A percentile compares a stretch with the other conserved stretches of the same genome.
Evolutionary conservation across 2,888 invertebrate species (phyloP).

Genomic region (Chymomyza amoena): DNA sequence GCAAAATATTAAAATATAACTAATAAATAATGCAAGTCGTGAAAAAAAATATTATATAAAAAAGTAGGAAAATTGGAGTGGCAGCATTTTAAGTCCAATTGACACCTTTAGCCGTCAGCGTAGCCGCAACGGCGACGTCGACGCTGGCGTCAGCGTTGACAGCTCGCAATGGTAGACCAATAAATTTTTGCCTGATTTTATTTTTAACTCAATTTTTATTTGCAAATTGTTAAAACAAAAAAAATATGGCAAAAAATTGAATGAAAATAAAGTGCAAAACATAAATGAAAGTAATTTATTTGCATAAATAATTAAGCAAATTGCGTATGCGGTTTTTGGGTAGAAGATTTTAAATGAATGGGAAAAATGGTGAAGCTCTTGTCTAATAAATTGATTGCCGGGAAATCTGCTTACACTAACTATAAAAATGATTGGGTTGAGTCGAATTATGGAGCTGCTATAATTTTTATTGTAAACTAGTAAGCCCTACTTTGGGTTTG

Average conservation of each 20-base stretch:
- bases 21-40: slow-evolving; percentile 60
- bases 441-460: neutral
- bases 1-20: slow-evolving; percentile 54
- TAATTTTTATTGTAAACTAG: too few relatives aligned
- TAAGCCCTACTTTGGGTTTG: too few relatives aligned
- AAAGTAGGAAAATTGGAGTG: slow-evolving; percentile 13
- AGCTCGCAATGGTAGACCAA: neutral
- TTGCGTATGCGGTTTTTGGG: slow-evolving; percentile 13
- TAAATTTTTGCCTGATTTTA: neutral
- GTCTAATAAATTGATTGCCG: slow-evolving; percentile 47
- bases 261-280: slow-evolving; percentile 8
- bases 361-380: slow-evolving; percentile 6
- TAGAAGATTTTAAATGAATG: neutral
- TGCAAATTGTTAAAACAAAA: slow-evolving; percentile 1
- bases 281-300: slow-evolving; percentile 48
- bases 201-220: neutral
- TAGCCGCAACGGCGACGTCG: slow-evolving; percentile 20
- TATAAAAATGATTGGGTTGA: neutral
- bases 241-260: neutral
- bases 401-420: neutral
- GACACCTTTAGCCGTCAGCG: slow-evolving; percentile 61
- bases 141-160: neutral
- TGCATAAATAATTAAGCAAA: slow-evolving; percentile 60
- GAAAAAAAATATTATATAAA: slow-evolving; percentile 21
- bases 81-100: slow-evolving; percentile 57